phyloP scores from a whole-genome alignment of 2,113 vertebrate species.

The Sinocyclocheilus anshuiensis region DNA sequence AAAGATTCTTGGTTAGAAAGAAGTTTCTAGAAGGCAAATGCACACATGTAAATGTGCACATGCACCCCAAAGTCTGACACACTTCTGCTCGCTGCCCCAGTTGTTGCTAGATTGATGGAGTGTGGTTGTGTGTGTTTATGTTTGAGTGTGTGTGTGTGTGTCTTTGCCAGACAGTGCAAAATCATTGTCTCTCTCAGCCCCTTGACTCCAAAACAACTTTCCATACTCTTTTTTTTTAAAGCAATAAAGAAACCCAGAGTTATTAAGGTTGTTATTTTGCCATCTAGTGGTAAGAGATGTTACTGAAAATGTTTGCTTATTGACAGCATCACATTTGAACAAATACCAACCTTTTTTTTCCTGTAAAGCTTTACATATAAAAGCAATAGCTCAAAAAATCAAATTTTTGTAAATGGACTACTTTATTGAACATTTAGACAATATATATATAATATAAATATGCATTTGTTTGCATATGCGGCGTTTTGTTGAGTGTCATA shows the following conservation, averaged over 20 bases:
- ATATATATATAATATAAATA: too few species aligned
- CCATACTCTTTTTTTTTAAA: slow-evolving; percentile 12
- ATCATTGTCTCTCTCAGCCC: slow-evolving; percentile 24
- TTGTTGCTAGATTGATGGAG: slow-evolving; percentile 27
- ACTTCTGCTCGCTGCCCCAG: slow-evolving; percentile 38
- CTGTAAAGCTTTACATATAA: not conserved
- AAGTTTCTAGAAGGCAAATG: slow-evolving; percentile 43
- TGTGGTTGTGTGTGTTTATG: slow-evolving; percentile 5
- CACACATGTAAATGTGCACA: slow-evolving; percentile 8
- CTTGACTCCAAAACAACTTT: slow-evolving; percentile 43
- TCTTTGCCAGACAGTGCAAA: slow-evolving; percentile 14
- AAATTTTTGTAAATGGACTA: too few species aligned
- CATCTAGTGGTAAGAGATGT: slow-evolving; percentile 62
- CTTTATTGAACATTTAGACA: too few species aligned
- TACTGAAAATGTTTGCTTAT: not conserved
- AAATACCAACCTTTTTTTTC: not conserved
- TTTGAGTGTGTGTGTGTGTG: not conserved
- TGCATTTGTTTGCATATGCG: too few species aligned
- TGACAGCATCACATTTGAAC: not conserved
- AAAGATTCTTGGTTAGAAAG: not conserved
- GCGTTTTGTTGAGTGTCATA: too few species aligned
- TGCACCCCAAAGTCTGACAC: slow-evolving; percentile 24
- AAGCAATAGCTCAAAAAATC: too few species aligned
- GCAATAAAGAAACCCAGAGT: slow-evolving; percentile 5
- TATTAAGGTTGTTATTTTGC: slow-evolving; percentile 46